Evolutionary conservation across 2,113 vertebrate genomes (phyloP).

Genomic region (Entomyzon cyanotis): DNA sequence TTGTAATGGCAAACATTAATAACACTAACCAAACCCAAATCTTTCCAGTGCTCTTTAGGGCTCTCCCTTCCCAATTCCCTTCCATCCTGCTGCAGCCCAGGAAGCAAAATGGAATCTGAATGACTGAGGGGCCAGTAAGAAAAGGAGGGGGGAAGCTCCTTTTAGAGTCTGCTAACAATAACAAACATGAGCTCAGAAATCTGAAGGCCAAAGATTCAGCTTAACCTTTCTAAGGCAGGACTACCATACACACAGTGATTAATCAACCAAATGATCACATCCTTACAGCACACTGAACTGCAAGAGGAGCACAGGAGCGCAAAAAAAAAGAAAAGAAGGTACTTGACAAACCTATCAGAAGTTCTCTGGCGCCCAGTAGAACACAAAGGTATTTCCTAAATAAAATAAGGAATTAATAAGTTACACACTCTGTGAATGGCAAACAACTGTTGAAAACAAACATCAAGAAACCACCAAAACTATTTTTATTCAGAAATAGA

Average conservation of each 20-base stretch:
- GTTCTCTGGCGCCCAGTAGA: conserved; percentile 68
- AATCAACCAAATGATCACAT: not conserved
- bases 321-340: not conserved
- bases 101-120: not conserved
- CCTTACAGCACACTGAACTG: not conserved
- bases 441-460: not conserved
- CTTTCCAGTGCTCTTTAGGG: not conserved
- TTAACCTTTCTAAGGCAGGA: not conserved
- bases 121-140: not conserved
- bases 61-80: not conserved
- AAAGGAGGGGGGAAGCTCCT: not conserved
- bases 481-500: not conserved
- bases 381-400: conserved; percentile 88
- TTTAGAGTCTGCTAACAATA: not conserved
- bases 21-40: not conserved
- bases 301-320: not conserved
- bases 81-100: not conserved
- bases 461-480: not conserved
- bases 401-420: not conserved
- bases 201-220: not conserved
- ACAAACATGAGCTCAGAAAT: not conserved
- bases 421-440: not conserved
- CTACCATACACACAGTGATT: not conserved
- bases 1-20: not conserved
- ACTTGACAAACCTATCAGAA: conserved; percentile 82